Base-by-base conservation (phyloP, 2,888 invertebrate species). In the Prosopocoilus inquinatus region DNA sequence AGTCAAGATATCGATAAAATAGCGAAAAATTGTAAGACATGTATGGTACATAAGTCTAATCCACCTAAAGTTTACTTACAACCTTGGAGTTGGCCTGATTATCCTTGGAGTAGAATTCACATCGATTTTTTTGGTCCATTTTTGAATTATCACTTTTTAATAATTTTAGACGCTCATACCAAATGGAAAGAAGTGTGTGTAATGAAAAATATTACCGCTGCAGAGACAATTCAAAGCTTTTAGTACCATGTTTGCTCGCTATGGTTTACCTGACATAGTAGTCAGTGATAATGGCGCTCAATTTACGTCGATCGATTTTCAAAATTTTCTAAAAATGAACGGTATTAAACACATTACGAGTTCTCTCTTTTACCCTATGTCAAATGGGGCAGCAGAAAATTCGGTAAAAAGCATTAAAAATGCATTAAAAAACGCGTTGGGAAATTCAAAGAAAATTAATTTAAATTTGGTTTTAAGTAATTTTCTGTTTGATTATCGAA, bases 331-430 rank as follows among this genome's bases (percentile, higher is more conserved):
- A 15, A 45, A 44, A 8, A 55, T 20, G 32, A 62, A 62, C 50
- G 47, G 44, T 13, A 57, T 64, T 34, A 46, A 38, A 3, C 61
- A 62, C 35, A 46, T 64, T 16, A 57, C 51, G 3, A 41, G 50
- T 35, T 45, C 63, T 11, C 62, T 57, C 9, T 60, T 47, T 54
- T 45, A 57, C 38, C 58, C 54, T 13, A n/a, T 47, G 35, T 59
- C 64, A 5, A 63, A 65, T 53, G 61, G 63, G 1, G 58, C 63
- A 8, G 64, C 62, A 1, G 64, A 65, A 51, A 62, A 63, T 46
- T 28, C 58, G 2, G 63, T 64, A 28, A 62, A 64, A 56, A 58
- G 48, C 7, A 15, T 55, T 13, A 61, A 64, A 59, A 55, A 45
- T 32, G 61, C 53, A n/a, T 43, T 61, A 45, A 55, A 54, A 41